These are phyloP conservation scores for Dasypolia templi DNA, from an alignment of 2,888 invertebrate genomes.

Conservation along the genomic window DNA sequence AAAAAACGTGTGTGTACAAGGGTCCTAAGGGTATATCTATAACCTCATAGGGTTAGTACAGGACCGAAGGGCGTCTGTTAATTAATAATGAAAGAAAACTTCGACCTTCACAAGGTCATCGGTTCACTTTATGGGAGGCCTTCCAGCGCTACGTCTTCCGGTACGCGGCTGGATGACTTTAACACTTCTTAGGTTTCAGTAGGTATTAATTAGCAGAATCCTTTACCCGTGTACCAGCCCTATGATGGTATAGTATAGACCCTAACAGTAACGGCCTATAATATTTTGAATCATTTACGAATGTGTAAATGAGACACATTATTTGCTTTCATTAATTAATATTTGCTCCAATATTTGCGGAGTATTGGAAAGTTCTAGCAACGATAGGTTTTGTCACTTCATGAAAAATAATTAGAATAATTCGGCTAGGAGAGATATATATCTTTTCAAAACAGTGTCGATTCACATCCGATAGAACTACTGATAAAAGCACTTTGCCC, in stretches of 20 bases:
- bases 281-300: conserved; percentile 19
- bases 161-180: no score
- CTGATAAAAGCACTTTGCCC: no score
- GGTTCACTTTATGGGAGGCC: no score
- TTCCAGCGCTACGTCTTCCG: no score
- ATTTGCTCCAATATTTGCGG: conserved; percentile 41
- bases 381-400: conserved; percentile 28
- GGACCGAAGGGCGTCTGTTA: neutral
- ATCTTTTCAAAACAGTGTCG: no score
- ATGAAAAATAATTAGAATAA: conserved; percentile 56
- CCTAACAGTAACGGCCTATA: neutral
- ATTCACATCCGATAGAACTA: no score
- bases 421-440: conserved; percentile 43
- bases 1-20: no score
- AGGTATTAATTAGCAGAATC: neutral
- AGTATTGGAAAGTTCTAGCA: conserved; percentile 30
- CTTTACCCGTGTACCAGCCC: neutral
- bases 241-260: neutral
- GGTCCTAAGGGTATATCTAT: neutral
- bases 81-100: neutral
- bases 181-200: no score
- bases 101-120: no score
- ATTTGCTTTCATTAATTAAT: conserved; percentile 47
- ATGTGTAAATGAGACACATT: conserved; percentile 29
- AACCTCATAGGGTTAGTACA: neutral